Conservation (phyloP, 2,888 invertebrate genomes). For the Gymnoscelis rufifasciata region DNA sequence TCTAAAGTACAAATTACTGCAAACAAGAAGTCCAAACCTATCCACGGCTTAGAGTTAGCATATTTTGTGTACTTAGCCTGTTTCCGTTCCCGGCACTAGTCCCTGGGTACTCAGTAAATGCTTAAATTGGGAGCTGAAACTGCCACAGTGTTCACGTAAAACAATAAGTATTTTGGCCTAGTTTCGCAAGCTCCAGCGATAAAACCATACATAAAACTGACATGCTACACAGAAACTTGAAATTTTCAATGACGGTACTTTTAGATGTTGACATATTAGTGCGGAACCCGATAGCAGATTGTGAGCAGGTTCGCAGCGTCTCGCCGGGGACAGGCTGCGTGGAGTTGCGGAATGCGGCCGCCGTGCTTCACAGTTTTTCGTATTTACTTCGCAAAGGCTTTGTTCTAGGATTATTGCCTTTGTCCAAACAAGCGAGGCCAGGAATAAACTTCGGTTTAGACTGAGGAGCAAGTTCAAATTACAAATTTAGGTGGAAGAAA, state of each 20-base stretch:
- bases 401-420: constrained; percentile 24
- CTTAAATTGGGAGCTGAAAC: constrained; percentile 1
- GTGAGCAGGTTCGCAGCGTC: constrained; percentile 1
- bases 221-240: not conserved
- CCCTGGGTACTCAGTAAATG: constrained; percentile 1
- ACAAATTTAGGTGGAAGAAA: not conserved
- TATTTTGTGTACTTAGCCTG: constrained; percentile 14
- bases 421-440: constrained; percentile 11
- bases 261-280: too few species aligned
- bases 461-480: constrained; percentile 1
- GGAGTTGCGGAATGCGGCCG: constrained; percentile 27
- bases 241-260: too few species aligned
- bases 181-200: not conserved
- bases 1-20: constrained; percentile 14
- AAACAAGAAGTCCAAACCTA: constrained; percentile 13
- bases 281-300: constrained; percentile 6
- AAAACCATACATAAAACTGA: not conserved
- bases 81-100: constrained; percentile 3
- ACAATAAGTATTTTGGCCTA: constrained; percentile 8
- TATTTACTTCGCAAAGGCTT: constrained; percentile 31
- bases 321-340: constrained; percentile 11
- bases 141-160: constrained; percentile 1
- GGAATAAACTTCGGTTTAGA: constrained; percentile 5
- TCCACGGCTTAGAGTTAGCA: constrained; percentile 13
- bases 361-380: constrained; percentile 28